These are phyloP conservation scores for Labeo rohita DNA, from an alignment of 2,113 vertebrate species.

Conservation along the genomic window DNA sequence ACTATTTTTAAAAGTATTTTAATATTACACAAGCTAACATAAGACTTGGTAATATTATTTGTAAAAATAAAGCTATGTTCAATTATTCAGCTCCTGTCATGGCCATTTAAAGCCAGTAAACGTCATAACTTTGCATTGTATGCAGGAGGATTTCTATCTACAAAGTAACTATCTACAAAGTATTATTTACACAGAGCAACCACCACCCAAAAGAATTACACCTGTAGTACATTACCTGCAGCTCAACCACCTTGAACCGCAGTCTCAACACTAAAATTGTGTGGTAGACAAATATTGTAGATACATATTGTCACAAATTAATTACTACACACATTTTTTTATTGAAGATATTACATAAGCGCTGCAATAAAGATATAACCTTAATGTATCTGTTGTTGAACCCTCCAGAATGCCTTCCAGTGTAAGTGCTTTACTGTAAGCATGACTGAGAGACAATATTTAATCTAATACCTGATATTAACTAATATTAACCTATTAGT, in stretches of 20 bases:
- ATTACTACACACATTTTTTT: background rate
- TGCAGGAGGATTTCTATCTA: background rate
- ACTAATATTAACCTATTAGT: no score
- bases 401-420: background rate
- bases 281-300: background rate
- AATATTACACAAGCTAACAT: background rate
- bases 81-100: background rate
- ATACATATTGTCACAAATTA: no score
- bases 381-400: background rate
- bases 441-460: no score
- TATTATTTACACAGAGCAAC: background rate
- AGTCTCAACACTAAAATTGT: background rate
- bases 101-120: background rate
- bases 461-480: no score
- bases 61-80: no score
- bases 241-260: background rate
- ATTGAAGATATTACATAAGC: background rate
- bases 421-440: background rate
- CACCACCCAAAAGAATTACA: background rate
- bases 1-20: background rate
- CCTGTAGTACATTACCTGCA: background rate
- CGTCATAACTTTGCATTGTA: background rate
- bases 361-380: background rate
- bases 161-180: background rate
- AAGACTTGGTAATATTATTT: background rate